phyloP scores from a whole-genome alignment of 1,140 invertebrate species.

The Schlechtendalia chinensis region DNA sequence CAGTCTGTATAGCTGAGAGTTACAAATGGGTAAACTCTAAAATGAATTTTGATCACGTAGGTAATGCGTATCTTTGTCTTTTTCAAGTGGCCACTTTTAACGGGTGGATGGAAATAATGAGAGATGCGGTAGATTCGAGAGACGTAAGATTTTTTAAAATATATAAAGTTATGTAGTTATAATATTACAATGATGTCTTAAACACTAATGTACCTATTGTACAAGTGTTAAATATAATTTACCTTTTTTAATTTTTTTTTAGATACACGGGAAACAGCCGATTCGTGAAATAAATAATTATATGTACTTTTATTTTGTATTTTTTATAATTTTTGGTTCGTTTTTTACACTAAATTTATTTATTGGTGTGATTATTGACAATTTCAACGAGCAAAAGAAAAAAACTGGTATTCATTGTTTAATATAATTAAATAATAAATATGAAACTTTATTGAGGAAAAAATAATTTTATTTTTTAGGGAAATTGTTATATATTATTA shows the following conservation, averaged over 20 bases:
- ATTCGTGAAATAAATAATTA: constrained; percentile 90
- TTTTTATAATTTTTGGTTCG: constrained; percentile 96
- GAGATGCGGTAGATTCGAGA: constrained; percentile 93
- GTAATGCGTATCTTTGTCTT: constrained; percentile 93
- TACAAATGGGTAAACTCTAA: constrained; percentile 93
- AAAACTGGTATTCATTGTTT: constrained; percentile 64
- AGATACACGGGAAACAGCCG: constrained; percentile 82
- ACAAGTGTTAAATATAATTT: too few species aligned
- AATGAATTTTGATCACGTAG: constrained; percentile 98
- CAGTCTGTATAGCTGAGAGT: constrained; percentile 81
- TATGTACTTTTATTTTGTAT: constrained; percentile 97
- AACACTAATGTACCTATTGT: too few species aligned
- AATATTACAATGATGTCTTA: too few species aligned
- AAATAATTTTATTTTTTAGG: too few species aligned
- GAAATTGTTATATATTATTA: too few species aligned
- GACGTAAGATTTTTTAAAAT: constrained; percentile 63
- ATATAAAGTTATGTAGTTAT: too few species aligned
- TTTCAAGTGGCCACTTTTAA: constrained; percentile 99
- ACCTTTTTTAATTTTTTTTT: constrained; percentile 54
- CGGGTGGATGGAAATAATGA: constrained; percentile 95
- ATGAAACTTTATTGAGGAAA: neutral
- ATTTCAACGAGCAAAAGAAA: constrained; percentile 99
- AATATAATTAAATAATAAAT: neutral
- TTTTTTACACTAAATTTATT: constrained; percentile 98
- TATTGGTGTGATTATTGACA: constrained; percentile 97